Evolutionary conservation across 2,797 vertebrate species (phyloP), one percentile per base, ranked within the genome.

Genomic region (Acrossocheilus fasciatus): DNA sequence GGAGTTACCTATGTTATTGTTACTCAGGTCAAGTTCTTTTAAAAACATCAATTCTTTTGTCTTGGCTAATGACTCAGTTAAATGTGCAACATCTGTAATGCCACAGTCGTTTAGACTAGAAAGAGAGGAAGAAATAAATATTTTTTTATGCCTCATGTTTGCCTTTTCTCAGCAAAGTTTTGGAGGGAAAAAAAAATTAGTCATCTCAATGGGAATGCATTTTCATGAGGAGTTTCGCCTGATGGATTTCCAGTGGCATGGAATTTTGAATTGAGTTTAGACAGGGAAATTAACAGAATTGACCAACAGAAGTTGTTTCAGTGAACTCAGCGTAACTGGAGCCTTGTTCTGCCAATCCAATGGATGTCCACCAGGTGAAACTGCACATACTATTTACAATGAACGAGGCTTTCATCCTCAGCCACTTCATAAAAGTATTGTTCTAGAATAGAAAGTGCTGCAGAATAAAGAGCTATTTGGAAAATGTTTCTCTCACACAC

Each of bases 11-110:
- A 70, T 54, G 0, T 6, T n/a, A 69, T 82, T 82, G 0, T 54
- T 54, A 5, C 66, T 82, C 20, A 82, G 43, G 52, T 82, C 80
- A 26, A 72, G 12, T 43, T 72, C 70, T 26, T 72, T 45, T 43
- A 72, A 45, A 45, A 26, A 72, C 1, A 6, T 1, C 23, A 72
- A 14, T 26, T 62, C 43, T 23, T 68, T 23, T 12, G 4, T 12
- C 17, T 47, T 6, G 30, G 1, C 9, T 43, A 81, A 81, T 36
- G 11, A 45, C 41, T 45, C 11, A 8, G 70, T 3, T 14, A 74
- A 74, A 34, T 7, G 4, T 34, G 11, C 34, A 82, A 82, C 66
- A 52, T 70, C 64, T 82, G 45, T 82, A 17, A 82, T 82, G 1
- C 14, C 45, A 39, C 80, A 82, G 20, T 26, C 12, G 3, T 54